A percentile compares a stretch with the other conserved stretches of the same genome.
These are phyloP conservation scores for Mamestra brassicae DNA, from an alignment of 2,888 invertebrate species.

Conservation along the genomic window DNA sequence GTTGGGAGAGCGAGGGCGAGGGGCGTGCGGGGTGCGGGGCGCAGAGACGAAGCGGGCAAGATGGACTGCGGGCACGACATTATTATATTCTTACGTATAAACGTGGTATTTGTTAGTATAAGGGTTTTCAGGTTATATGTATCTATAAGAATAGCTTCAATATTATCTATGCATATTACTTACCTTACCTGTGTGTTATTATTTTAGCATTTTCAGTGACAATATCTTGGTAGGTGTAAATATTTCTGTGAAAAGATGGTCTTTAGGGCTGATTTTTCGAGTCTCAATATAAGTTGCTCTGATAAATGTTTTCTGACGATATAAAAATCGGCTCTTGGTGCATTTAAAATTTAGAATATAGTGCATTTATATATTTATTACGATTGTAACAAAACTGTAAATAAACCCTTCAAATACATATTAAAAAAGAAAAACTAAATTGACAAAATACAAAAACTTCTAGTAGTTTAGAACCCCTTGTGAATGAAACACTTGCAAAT, in stretches of 20 bases:
- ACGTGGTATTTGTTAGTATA: conserved; percentile 67
- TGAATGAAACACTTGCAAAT: neutral
- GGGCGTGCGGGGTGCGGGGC: conserved; percentile 73
- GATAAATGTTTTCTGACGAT: neutral
- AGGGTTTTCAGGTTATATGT: conserved; percentile 61
- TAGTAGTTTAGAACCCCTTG: neutral
- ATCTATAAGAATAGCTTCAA: conserved; percentile 19
- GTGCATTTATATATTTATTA: conserved; percentile 1
- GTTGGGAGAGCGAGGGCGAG: conserved; percentile 76
- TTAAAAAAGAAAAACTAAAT: too few relatives aligned
- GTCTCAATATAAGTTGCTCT: neutral
- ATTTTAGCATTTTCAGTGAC: conserved; percentile 37
- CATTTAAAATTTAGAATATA: neutral
- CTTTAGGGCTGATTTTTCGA: neutral
- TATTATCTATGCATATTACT: neutral
- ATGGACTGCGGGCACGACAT: conserved; percentile 69
- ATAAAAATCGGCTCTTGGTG: neutral
- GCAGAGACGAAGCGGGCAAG: conserved; percentile 72
- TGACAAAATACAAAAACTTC: neutral
- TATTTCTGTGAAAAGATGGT: conserved; percentile 9
- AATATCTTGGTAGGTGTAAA: conserved; percentile 14
- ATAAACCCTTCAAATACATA: neutral
- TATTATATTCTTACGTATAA: conserved; percentile 38
- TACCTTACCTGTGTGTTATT: conserved; percentile 11
- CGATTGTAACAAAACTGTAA: neutral